Evolutionary conservation across 2,888 invertebrate species (phyloP).

Genomic region (Eristalis intricaria): DNA sequence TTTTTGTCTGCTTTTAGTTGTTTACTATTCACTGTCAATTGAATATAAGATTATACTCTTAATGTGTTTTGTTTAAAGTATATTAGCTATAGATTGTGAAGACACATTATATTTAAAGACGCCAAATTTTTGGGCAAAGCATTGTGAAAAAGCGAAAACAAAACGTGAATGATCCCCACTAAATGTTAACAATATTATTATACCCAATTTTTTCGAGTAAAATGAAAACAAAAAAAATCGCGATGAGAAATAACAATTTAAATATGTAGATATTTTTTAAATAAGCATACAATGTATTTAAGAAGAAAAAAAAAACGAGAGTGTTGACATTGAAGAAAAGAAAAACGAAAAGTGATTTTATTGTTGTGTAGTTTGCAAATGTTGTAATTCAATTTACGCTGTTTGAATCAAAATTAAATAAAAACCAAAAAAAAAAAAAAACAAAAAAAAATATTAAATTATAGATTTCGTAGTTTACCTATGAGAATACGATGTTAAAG

Average conservation of each 20-base stretch:
- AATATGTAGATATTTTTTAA: conserved; percentile 50
- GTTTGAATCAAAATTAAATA: conserved; percentile 6
- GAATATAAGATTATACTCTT: conserved; percentile 32
- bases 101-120: conserved; percentile 34
- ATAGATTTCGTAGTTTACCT: conserved; percentile 29
- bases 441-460: conserved; percentile 12
- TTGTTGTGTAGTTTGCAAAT: conserved; percentile 72
- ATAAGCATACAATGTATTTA: conserved; percentile 42
- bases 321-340: conserved; percentile 44
- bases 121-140: conserved; percentile 41
- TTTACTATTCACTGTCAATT: conserved; percentile 45
- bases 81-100: conserved; percentile 12
- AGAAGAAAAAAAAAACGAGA: conserved; percentile 3
- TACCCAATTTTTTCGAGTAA: conserved; percentile 28
- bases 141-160: conserved; percentile 27
- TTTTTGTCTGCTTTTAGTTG: neutral
- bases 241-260: conserved; percentile 14
- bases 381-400: conserved; percentile 57
- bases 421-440: neutral
- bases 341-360: conserved; percentile 62
- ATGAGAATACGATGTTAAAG: conserved; percentile 2
- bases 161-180: conserved; percentile 35
- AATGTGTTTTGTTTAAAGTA: conserved; percentile 40
- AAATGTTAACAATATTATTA: conserved; percentile 59
- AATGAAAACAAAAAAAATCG: neutral